Evolutionary conservation across 2,113 vertebrate species (phyloP).

Genomic region (Menidia beryllina): DNA sequence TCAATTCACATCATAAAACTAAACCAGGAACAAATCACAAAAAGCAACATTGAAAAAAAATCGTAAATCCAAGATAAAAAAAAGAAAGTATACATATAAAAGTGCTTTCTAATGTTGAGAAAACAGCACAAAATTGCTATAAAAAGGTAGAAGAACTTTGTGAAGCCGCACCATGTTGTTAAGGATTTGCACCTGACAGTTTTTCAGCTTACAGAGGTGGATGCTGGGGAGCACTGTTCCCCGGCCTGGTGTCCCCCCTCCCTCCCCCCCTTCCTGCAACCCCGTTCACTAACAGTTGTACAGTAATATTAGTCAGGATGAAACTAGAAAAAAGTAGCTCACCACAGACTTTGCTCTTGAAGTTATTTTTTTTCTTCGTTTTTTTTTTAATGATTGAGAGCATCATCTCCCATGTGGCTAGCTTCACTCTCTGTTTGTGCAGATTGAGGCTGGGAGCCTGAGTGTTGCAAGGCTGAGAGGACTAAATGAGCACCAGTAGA

Average conservation of each 20-base stretch:
- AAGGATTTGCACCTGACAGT: slow-evolving; percentile 83
- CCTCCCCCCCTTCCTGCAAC: slow-evolving; percentile 44
- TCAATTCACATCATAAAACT: slow-evolving; percentile 87
- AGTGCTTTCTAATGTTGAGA: slow-evolving; percentile 85
- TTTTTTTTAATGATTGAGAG: slow-evolving; percentile 80
- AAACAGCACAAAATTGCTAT: slow-evolving; percentile 85
- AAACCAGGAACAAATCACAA: slow-evolving; percentile 79
- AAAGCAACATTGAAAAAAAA: slow-evolving; percentile 57
- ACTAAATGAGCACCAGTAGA: slow-evolving; percentile 88
- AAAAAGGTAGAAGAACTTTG: slow-evolving; percentile 86
- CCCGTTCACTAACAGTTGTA: slow-evolving; percentile 79
- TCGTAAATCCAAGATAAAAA: slow-evolving; percentile 60
- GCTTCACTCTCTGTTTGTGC: slow-evolving; percentile 79
- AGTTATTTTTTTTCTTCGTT: slow-evolving; percentile 46
- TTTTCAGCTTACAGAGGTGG: slow-evolving; percentile 69
- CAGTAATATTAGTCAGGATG: slow-evolving; percentile 85
- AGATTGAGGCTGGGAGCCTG: slow-evolving; percentile 74
- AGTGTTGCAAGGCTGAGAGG: slow-evolving; percentile 79
- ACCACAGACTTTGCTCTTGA: slow-evolving; percentile 83
- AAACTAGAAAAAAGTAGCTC: slow-evolving; percentile 81
- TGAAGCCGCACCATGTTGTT: slow-evolving; percentile 85
- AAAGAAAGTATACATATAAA: slow-evolving; percentile 83
- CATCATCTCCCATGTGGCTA: slow-evolving; percentile 84
- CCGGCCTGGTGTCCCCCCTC: slow-evolving; percentile 44
- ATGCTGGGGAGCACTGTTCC: slow-evolving; percentile 56